These are phyloP conservation scores for Kobus ellipsiprymnus DNA, from an alignment of 2,113 vertebrate species.

Conservation along the genomic window DNA sequence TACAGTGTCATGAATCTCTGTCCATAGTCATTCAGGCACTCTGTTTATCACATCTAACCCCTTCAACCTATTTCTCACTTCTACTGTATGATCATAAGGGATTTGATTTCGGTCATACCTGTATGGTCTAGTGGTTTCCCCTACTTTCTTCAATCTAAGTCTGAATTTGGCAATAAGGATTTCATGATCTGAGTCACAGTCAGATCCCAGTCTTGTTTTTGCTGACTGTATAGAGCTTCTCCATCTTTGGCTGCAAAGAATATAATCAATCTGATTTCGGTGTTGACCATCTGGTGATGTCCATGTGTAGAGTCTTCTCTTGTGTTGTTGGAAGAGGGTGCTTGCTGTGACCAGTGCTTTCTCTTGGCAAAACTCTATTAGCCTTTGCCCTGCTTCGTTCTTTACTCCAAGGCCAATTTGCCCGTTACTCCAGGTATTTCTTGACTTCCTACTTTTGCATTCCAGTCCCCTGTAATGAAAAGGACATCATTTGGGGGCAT, in stretches of 20 bases:
- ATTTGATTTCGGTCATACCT: background rate
- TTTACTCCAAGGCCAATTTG: background rate
- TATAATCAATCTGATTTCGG: background rate
- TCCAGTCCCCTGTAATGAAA: background rate
- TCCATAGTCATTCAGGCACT: background rate
- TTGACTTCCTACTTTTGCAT: background rate
- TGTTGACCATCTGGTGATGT: background rate
- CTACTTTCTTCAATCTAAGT: background rate
- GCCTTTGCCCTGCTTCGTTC: background rate
- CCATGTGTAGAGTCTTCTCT: background rate
- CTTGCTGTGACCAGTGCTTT: background rate
- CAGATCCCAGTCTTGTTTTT: background rate
- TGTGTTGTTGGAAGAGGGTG: background rate
- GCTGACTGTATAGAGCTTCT: background rate
- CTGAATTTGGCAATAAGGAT: background rate
- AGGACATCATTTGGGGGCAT: background rate
- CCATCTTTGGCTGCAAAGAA: background rate
- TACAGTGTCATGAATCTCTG: background rate
- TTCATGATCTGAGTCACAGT: background rate
- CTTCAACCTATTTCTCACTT: background rate
- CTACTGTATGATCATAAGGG: background rate
- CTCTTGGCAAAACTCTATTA: background rate
- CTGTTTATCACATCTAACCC: background rate
- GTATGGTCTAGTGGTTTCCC: background rate
- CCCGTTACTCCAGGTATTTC: background rate